These are phyloP conservation scores for Cheilosia pagana DNA, from an alignment of 2,888 invertebrate genomes.

Conservation along the genomic window DNA sequence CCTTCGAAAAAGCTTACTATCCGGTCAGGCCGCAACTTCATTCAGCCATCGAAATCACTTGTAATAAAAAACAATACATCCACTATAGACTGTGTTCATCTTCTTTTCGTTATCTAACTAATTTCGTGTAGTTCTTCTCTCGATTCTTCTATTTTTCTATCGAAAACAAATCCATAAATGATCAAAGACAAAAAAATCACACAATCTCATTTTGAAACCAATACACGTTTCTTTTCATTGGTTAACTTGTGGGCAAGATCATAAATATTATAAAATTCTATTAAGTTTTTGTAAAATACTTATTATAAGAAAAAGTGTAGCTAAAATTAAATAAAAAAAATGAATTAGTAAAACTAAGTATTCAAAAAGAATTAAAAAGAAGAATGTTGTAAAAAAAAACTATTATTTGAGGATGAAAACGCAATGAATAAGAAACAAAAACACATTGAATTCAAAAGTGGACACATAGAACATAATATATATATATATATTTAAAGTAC, in stretches of 20 bases:
- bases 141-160: neutral
- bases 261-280: conserved; percentile 21
- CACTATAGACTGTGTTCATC: conserved; percentile 37
- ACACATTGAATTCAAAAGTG: conserved; percentile 45
- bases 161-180: neutral
- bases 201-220: conserved; percentile 16
- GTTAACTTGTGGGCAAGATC: conserved; percentile 15
- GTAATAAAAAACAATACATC: conserved; percentile 7
- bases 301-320: conserved; percentile 16
- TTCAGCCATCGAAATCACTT: neutral
- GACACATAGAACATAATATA: conserved; percentile 36
- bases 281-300: conserved; percentile 45
- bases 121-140: conserved; percentile 3
- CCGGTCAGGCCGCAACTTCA: neutral
- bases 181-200: conserved; percentile 2
- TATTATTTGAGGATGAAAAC: conserved; percentile 7
- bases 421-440: conserved; percentile 7
- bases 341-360: conserved; percentile 34
- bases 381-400: conserved; percentile 24
- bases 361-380: neutral
- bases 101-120: neutral
- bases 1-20: neutral
- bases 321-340: conserved; percentile 17
- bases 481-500: conserved; percentile 35
- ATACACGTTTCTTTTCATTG: neutral